Base-by-base conservation (phyloP, 2,888 invertebrate genomes). In the Parthenolecanium corni region DNA sequence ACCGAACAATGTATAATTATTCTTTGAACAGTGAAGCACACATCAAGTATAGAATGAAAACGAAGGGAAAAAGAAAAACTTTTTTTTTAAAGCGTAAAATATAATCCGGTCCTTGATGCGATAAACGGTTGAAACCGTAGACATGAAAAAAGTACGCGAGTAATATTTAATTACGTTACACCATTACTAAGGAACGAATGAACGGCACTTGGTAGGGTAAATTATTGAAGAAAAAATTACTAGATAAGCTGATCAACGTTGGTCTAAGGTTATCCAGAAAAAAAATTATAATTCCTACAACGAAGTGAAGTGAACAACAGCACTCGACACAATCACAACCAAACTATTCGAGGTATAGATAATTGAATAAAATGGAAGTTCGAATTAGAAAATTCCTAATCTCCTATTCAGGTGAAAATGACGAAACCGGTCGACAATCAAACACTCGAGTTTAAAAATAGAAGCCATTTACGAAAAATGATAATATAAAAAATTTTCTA, bases 91-190 rank as follows among this genome's bases (percentile, higher is more conserved):
- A 14, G 21, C 18, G 5, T 14, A 14, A 20, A 44, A 44, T 20
- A 20, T 49, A 49, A 49, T 49, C 49, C 23, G 23, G 49, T 49
- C 23, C 49, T 49, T 23, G 49, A 49, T 49, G 49, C 49, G 49
- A 49, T 49, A 49, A 31, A 49, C 23, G 14, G 49, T 23, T 49
- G 49, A 49, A 49, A 20, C 21, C 23, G 23, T 23, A 49, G 49
- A 49, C 49, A 23, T 49, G 49, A 49, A 49, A 49, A 18, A 20
- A 49, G 11, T 49, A 20, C 49, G 49, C 14, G 49, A 4, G 23
- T 49, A 49, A 49, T 49, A 49, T 23, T 49, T 49, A 49, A 49
- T 49, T 49, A 49, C 21, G 49, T 49, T 49, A 49, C 9, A 49
- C 49, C 21, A 21, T 9, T 21, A 49, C 49, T 2, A 44, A 44